Evolutionary conservation across 2,888 invertebrate species (phyloP).

Genomic region (Sinhomidia bicolor): DNA sequence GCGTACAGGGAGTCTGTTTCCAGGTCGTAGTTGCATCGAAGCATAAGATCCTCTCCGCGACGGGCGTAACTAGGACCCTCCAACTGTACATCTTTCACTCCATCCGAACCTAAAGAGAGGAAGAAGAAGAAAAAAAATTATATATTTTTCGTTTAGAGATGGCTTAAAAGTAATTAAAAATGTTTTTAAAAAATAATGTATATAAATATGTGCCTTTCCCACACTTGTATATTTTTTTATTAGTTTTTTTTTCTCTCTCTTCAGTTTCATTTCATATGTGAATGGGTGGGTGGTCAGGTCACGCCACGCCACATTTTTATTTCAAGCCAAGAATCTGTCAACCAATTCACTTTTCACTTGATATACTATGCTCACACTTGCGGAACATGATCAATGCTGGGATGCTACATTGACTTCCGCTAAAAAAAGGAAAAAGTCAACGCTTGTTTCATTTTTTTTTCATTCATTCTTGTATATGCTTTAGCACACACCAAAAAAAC

Average conservation of each 20-base stretch:
- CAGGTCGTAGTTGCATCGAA: conserved; percentile 75
- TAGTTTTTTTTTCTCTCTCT: neutral
- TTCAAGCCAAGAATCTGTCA: conserved; percentile 39
- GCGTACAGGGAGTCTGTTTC: conserved; percentile 76
- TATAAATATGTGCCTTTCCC: neutral
- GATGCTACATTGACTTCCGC: conserved; percentile 44
- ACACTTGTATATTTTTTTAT: neutral
- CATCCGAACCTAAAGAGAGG: conserved; percentile 70
- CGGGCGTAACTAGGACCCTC: conserved; percentile 72
- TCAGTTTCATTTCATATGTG: neutral
- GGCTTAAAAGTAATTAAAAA: conserved; percentile 28
- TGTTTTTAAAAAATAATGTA: neutral
- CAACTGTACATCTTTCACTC: conserved; percentile 74
- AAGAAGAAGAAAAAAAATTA: conserved; percentile 12
- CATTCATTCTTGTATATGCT: neutral
- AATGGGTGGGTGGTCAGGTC: conserved; percentile 40
- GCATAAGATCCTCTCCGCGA: conserved; percentile 73
- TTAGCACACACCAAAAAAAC: too few relatives aligned
- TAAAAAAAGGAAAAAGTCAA: too few relatives aligned
- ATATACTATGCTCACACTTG: conserved; percentile 56
- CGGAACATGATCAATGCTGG: conserved; percentile 35
- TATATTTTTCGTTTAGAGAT: neutral
- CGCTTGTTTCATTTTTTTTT: neutral
- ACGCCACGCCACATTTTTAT: conserved; percentile 21
- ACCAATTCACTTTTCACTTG: conserved; percentile 39